A percentile compares a stretch with the other conserved stretches of the same genome.
phyloP scores from a whole-genome alignment of 2,888 invertebrate genomes.

The Netelia melanura region DNA sequence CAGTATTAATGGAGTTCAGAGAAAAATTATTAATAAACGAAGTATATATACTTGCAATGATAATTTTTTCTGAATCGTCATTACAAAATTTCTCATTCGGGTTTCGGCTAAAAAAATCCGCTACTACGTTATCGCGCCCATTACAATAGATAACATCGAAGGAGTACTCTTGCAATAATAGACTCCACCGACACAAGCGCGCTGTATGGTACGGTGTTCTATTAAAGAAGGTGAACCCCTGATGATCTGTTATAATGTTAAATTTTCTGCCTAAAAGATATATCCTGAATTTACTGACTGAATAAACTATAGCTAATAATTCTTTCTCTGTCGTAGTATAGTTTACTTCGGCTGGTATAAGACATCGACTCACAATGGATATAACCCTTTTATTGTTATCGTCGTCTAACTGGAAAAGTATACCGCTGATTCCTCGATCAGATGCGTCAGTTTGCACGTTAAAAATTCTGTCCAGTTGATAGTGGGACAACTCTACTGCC shows the following conservation, averaged over 20 bases:
- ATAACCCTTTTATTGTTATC: not conserved
- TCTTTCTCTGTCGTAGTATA: slow-evolving; percentile 54
- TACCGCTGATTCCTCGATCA: slow-evolving; percentile 61
- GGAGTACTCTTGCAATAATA: slow-evolving; percentile 72
- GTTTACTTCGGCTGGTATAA: slow-evolving; percentile 24
- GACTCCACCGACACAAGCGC: slow-evolving; percentile 73
- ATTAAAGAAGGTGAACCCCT: slow-evolving; percentile 72
- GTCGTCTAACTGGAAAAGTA: slow-evolving; percentile 55
- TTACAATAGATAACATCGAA: slow-evolving; percentile 69
- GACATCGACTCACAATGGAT: slow-evolving; percentile 4
- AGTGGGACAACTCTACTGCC: slow-evolving; percentile 47
- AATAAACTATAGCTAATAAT: slow-evolving; percentile 52
- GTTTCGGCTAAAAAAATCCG: slow-evolving; percentile 74
- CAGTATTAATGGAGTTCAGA: not conserved
- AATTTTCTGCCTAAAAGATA: slow-evolving; percentile 70
- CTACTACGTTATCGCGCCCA: slow-evolving; percentile 72
- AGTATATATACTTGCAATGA: not conserved
- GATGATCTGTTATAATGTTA: slow-evolving; percentile 74
- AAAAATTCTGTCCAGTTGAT: slow-evolving; percentile 26
- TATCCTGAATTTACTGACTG: slow-evolving; percentile 56
- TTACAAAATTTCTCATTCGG: slow-evolving; percentile 53
- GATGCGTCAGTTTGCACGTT: slow-evolving; percentile 58
- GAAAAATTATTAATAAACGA: not conserved
- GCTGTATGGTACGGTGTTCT: slow-evolving; percentile 70
- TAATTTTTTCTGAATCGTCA: slow-evolving; percentile 11